Evolutionary conservation across 2,797 vertebrate genomes (phyloP).

Genomic region (Sebastes nivosus): DNA sequence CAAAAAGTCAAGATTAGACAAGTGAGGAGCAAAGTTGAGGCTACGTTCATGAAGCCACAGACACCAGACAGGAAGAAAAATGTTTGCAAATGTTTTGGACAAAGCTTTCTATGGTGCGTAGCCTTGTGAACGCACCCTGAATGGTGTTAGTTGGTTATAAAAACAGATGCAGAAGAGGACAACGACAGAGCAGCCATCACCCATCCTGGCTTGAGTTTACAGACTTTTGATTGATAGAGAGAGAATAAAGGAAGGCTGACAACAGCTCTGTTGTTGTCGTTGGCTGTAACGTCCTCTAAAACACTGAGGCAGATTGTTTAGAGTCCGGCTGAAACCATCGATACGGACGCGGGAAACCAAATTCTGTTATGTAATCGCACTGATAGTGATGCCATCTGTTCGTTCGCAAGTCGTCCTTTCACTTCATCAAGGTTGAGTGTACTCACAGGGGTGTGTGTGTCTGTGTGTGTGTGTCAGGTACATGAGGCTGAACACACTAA

Average conservation of each 20-base stretch:
- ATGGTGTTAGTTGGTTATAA: conserved; percentile 59
- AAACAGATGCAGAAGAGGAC: conserved; percentile 57
- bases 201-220: conserved; percentile 29
- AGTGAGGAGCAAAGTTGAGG: conserved; percentile 50
- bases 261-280: conserved; percentile 55
- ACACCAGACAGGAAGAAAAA: conserved; percentile 35
- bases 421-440: conserved; percentile 73
- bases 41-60: conserved; percentile 66
- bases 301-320: conserved; percentile 54
- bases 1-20: conserved; percentile 33
- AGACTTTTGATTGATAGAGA: conserved; percentile 30
- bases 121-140: conserved; percentile 63
- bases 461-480: conserved; percentile 48
- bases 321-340: conserved; percentile 53
- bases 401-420: conserved; percentile 62
- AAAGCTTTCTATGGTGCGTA: conserved; percentile 27
- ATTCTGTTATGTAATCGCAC: conserved; percentile 59
- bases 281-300: conserved; percentile 59
- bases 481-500: conserved; percentile 56
- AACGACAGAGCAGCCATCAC: conserved; percentile 63
- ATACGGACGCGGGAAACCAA: conserved; percentile 57
- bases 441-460: conserved; percentile 32
- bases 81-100: background rate
- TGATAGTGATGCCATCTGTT: conserved; percentile 72
- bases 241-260: conserved; percentile 35